These are phyloP conservation scores for Cosmia pyralina DNA, from an alignment of 2,888 invertebrate genomes.

Conservation along the genomic window DNA sequence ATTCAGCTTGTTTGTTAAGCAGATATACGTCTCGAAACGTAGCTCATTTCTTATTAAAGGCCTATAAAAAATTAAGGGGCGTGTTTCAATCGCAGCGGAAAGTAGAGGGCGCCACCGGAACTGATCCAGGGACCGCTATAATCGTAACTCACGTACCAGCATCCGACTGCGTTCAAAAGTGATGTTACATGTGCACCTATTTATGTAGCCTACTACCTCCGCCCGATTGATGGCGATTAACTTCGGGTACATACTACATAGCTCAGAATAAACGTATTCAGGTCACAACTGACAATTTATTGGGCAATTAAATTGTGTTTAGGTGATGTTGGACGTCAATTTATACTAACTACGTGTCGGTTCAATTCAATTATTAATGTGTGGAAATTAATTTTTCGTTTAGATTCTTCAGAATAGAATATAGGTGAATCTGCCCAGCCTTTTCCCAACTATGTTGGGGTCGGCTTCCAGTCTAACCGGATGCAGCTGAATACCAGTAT, in stretches of 20 bases:
- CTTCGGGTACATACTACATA: conserved; percentile 64
- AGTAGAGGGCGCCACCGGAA: conserved; percentile 76
- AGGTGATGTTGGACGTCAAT: conserved; percentile 40
- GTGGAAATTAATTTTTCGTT: conserved; percentile 9
- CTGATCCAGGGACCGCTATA: conserved; percentile 73
- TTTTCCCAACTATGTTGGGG: too few relatives aligned
- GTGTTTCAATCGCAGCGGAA: conserved; percentile 74
- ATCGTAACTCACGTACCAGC: conserved; percentile 80
- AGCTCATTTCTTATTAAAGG: conserved; percentile 67
- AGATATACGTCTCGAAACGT: conserved; percentile 53
- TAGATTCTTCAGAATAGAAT: neutral
- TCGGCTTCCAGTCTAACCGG: too few relatives aligned
- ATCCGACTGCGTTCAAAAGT: conserved; percentile 74
- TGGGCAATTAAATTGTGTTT: conserved; percentile 51
- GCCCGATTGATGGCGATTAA: conserved; percentile 78
- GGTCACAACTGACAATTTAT: conserved; percentile 62
- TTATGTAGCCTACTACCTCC: conserved; percentile 71
- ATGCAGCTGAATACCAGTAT: too few relatives aligned
- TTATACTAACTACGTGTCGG: conserved; percentile 22
- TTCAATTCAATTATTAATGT: neutral
- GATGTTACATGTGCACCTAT: conserved; percentile 78
- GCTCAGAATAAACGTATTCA: conserved; percentile 58
- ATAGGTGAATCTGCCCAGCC: too few relatives aligned
- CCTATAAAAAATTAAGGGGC: conserved; percentile 63
- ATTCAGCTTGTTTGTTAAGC: conserved; percentile 39